Base-by-base conservation (phyloP, 2,888 invertebrate species). In the Dasysyrphus albostriatus region DNA sequence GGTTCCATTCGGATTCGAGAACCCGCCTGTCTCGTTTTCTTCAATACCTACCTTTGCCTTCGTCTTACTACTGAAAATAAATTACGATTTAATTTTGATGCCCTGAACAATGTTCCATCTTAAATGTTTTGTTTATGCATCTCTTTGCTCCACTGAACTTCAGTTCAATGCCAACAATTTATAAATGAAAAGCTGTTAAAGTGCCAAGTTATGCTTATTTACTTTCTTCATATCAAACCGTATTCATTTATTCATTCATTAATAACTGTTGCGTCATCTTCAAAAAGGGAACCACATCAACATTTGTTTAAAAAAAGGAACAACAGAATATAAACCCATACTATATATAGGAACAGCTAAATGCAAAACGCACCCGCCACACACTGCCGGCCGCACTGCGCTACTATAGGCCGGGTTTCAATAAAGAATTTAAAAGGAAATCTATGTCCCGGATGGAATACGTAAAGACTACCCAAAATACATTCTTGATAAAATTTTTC, bases 401-500 rank as follows among this genome's bases (percentile, higher is more conserved):
- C n/a, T n/a, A n/a, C n/a, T n/a, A n/a, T 32, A 7, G 54, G 3
- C 9, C n/a, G 24, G 42, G 61, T 44, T 63, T 29, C 63, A 44
- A 44, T 14, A 44, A 44, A 63, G 63, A 63, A 29, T 63, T 63
- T 63, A 63, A 63, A 42, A 63, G 44, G 42, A 63, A 63, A 44
- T 63, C 9, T 63, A 44, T 63, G 44, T 63, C 9, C n/a, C 44
- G 10, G 6, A 10, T 9, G 14, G 3, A 10, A 9, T 29, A 9
- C 58, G 14, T 14, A 24, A 24, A 9, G 14, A 42, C 19, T 42
- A 49, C 24, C 16, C 12, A 19, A 16, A 16, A 58, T 2, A 5
- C 10, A 51, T 12, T 19, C 37, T 14, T 14, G 14, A 19, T 4
- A 61, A 3, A 1, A 34, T 16, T 34, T 9, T 1, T 16, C 0